Base-by-base conservation (phyloP, 2,113 vertebrate genomes). In the Callionymus lyra region DNA sequence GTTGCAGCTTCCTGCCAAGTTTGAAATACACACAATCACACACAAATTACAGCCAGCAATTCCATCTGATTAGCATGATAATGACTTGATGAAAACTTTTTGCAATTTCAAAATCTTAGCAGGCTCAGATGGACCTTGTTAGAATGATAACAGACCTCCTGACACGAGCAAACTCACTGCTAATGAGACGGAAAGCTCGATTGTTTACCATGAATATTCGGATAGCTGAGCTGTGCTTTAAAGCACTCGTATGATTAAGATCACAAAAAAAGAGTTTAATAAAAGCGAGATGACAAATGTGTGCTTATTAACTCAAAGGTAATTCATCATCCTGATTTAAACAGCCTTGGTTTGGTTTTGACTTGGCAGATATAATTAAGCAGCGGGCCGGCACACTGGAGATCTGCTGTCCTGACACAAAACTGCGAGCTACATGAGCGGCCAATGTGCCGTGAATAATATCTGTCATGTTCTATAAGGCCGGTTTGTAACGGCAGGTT, bases 1-100 rank as follows among this genome's bases (percentile, higher is more conserved):
- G 56, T 55, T 50, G 59, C 45, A 40, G 42, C 70, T 63, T 53
- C 61, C 61, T 47, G 47, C 59, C 33, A 44, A 51, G 52, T 56
- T 27, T 52, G 41, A 68, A n/a, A n/a, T n/a, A n/a, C n/a, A 61
- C 58, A 50, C 59, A 68, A 66, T 65, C 58, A 45, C 55, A 63
- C 51, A 65, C 62, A 47, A n/a, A n/a, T n/a, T n/a, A n/a, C n/a
- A n/a, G n/a, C n/a, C n/a, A n/a, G n/a, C n/a, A n/a, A n/a, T 66
- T 72, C 58, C 46, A 46, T 68, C 53, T 70, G 63, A 84, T 80
- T 75, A 76, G 46, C 65, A 63, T 45, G 59, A 79, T 56, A 70
- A 70, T 13, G 18, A 27, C 48, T 6, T 16, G 58, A 50, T 21
- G 13, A 34, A 34, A 18, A 19, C 4, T 27, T 27, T 27, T 4